phyloP scores from a whole-genome alignment of 2,888 invertebrate species.

The Plebejus melissa region DNA sequence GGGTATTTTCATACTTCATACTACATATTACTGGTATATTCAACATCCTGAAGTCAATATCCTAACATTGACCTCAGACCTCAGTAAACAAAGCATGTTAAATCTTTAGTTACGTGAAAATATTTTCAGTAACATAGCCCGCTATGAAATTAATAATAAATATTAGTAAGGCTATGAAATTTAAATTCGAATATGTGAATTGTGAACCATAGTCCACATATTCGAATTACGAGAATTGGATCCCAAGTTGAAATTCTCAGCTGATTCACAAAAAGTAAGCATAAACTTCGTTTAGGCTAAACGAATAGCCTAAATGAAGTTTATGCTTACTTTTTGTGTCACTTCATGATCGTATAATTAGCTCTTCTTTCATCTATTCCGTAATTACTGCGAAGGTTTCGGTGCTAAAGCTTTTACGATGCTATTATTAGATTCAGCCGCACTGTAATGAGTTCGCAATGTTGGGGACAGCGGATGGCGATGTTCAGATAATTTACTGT shows the following conservation, averaged over 20 bases:
- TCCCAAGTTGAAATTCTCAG: not conserved
- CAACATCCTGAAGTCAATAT: too few species aligned
- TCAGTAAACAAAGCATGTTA: too few species aligned
- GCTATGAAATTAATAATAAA: too few species aligned
- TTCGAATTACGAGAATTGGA: not conserved
- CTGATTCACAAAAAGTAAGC: too few species aligned
- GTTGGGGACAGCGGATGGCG: not conserved
- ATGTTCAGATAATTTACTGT: not conserved
- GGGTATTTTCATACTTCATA: too few species aligned
- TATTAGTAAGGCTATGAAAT: too few species aligned
- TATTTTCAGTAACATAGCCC: too few species aligned
- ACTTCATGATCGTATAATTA: not conserved
- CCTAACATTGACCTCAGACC: too few species aligned
- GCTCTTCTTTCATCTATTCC: not conserved
- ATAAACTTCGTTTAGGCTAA: not conserved
- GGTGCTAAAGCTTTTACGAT: slow-evolving; percentile 15
- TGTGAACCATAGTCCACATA: not conserved
- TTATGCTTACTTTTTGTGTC: not conserved
- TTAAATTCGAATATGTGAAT: too few species aligned
- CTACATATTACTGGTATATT: too few species aligned
- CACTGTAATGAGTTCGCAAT: not conserved
- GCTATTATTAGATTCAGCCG: slow-evolving; percentile 1
- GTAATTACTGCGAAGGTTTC: slow-evolving; percentile 1
- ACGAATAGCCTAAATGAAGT: not conserved
- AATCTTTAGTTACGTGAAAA: too few species aligned